Conservation (phyloP, 2,113 vertebrate species). For the Lota lota region DNA sequence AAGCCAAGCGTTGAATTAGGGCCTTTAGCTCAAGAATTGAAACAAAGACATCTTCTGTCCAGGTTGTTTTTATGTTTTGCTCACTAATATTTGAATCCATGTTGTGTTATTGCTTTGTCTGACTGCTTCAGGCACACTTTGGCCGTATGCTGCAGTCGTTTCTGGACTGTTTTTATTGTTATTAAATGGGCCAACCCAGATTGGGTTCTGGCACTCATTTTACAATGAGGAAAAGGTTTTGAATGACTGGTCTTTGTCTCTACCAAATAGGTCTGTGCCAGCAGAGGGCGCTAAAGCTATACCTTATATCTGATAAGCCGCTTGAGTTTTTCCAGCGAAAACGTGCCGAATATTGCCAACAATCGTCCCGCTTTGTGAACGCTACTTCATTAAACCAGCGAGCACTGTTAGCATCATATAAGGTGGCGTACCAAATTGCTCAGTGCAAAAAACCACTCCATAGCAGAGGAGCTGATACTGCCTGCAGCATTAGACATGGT, state of each 20-base stretch:
- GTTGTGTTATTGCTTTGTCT: constrained; percentile 51
- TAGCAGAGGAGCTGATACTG: too few relatives aligned
- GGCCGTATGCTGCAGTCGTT: constrained; percentile 36
- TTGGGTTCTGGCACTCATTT: constrained; percentile 14
- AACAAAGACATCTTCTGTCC: neutral
- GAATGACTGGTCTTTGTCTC: neutral
- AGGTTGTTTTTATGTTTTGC: constrained; percentile 39
- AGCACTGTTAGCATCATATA: too few relatives aligned
- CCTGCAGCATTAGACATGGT: too few relatives aligned
- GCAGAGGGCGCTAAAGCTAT: neutral
- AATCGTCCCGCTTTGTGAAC: too few relatives aligned
- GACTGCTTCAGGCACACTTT: constrained; percentile 56
- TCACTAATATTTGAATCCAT: constrained; percentile 41
- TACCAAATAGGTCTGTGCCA: neutral
- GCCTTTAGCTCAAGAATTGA: constrained; percentile 11
- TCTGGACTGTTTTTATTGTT: constrained; percentile 59
- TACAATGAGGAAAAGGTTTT: neutral
- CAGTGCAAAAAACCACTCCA: too few relatives aligned
- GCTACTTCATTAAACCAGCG: too few relatives aligned
- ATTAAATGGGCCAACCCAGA: constrained; percentile 45
- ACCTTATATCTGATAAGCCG: too few relatives aligned
- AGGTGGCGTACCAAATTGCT: too few relatives aligned
- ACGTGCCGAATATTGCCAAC: too few relatives aligned
- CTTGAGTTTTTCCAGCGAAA: too few relatives aligned
- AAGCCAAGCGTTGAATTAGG: constrained; percentile 33